Base-by-base conservation (phyloP, 2,797 vertebrate species). In the Gadopsis marmoratus region DNA sequence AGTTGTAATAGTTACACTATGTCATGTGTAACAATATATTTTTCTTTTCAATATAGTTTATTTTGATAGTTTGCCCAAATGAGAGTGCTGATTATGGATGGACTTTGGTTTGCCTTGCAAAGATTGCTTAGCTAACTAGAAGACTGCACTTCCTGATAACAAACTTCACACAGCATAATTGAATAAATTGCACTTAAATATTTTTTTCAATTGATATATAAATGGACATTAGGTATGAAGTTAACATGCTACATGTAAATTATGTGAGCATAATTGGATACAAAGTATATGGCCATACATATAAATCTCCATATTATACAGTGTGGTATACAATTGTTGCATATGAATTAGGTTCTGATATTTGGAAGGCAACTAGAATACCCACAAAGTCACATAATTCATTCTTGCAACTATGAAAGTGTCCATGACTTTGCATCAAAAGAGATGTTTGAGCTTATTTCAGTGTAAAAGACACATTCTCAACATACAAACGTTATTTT, bases 401-500 rank as follows among this genome's bases (percentile, higher is more conserved):
- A 53, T 56, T 51, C 9, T 2, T 48, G 31, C 19, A 84, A 67
- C 13, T 5, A 48, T 26, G 53, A 26, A 3, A 29, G 43, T 41
- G 9, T 47, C 21, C 66, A 41, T 67, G 31, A 55, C 55, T 67
- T 78, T 29, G 13, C 35, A 61, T 26, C 14, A 48, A 17, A 63
- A 19, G 7, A 21, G 7, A 21, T 35, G 8, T 69, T 59, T 29
- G 8, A 73, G 23, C 9, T 58, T 59, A 54, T 76, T 43, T 16
- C 16, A 54, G 43, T 29, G 7, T 61, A 63, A 61, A 62, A 37
- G 63, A 67, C 9, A 50, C n/a, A 54, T 21, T 48, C 0, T 45
- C 4, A 61, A 73, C 14, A 7, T 65, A 14, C 7, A 61, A 29
- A 79, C 16, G 53, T 35, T 37, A 10, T 51, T 71, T 73, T 63